Percentiles rank a stretch among this genome's conserved stretches.
Evolutionary conservation across 2,888 invertebrate genomes (phyloP).

Genomic region (Tolmerus cingulatus): DNA sequence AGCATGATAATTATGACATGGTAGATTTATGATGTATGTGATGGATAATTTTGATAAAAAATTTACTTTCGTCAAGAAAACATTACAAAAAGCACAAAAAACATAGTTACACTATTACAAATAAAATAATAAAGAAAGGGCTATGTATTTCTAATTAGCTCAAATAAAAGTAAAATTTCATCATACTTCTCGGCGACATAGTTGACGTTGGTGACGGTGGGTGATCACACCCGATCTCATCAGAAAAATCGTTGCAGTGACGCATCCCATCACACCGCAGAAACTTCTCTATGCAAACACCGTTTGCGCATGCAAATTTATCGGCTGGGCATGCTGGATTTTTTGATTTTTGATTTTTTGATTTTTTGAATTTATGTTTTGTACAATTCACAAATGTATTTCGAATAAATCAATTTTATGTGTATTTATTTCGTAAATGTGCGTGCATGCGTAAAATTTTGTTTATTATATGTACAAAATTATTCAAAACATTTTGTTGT

Average conservation of each 20-base stretch:
- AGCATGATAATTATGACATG: constrained; percentile 29
- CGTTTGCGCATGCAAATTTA: constrained; percentile 71
- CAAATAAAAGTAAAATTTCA: constrained; percentile 9
- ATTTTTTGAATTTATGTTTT: constrained; percentile 23
- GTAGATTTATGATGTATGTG: background rate
- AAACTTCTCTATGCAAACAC: constrained; percentile 67
- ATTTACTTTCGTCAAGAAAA: background rate
- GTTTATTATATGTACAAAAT: constrained; percentile 12
- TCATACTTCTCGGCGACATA: constrained; percentile 45
- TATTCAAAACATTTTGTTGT: background rate
- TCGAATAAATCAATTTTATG: background rate
- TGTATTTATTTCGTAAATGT: background rate
- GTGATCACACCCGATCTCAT: constrained; percentile 66
- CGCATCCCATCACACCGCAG: constrained; percentile 67
- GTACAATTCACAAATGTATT: background rate
- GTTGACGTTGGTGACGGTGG: constrained; percentile 13
- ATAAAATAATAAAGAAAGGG: constrained; percentile 4
- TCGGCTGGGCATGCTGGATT: constrained; percentile 63
- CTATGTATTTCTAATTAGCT: background rate
- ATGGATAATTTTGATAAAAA: background rate
- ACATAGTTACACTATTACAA: background rate
- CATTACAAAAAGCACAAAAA: constrained; percentile 12
- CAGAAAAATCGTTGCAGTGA: constrained; percentile 71
- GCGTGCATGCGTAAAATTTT: constrained; percentile 3
- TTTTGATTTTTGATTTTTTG: constrained; percentile 32